Evolutionary conservation across 2,113 vertebrate species (phyloP).

Genomic region (Thinocorus orbignyianus): DNA sequence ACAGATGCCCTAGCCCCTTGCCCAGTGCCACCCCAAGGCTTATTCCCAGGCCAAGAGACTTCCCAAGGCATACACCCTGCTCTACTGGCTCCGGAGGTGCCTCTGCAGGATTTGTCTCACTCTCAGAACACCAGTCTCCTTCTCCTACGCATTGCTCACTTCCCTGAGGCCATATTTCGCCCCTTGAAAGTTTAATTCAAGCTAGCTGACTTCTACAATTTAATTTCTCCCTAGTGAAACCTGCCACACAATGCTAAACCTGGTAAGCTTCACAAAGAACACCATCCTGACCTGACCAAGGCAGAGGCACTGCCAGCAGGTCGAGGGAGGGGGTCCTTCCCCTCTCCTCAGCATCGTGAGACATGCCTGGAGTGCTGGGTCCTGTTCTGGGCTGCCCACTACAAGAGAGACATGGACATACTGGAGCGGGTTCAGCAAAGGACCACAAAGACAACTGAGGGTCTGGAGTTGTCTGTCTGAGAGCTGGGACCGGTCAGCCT

Average conservation of each 20-base stretch:
- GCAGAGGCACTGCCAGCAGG: not conserved
- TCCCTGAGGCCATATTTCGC: not conserved
- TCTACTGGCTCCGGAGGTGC: not conserved
- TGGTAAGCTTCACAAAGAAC: not conserved
- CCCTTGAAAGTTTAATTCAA: not conserved
- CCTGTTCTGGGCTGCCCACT: not conserved
- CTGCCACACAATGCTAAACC: not conserved
- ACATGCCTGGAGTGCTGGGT: not conserved
- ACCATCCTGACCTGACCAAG: not conserved
- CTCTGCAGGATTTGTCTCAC: not conserved
- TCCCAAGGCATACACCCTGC: not conserved
- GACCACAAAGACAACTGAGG: not conserved
- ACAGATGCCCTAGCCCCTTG: not conserved
- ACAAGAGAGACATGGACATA: not conserved
- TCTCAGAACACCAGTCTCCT: not conserved
- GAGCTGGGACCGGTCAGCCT: not conserved
- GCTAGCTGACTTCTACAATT: not conserved
- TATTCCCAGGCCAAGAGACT: not conserved
- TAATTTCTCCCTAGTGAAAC: not conserved
- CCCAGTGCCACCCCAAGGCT: not conserved
- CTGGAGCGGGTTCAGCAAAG: not conserved
- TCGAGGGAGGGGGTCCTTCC: not conserved
- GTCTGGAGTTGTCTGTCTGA: not conserved
- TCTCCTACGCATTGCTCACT: not conserved
- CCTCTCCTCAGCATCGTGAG: not conserved